Evolutionary conservation across 64 coral and sea anemone species (phyloP).

Genomic region (Cladopsammia gracilis): DNA sequence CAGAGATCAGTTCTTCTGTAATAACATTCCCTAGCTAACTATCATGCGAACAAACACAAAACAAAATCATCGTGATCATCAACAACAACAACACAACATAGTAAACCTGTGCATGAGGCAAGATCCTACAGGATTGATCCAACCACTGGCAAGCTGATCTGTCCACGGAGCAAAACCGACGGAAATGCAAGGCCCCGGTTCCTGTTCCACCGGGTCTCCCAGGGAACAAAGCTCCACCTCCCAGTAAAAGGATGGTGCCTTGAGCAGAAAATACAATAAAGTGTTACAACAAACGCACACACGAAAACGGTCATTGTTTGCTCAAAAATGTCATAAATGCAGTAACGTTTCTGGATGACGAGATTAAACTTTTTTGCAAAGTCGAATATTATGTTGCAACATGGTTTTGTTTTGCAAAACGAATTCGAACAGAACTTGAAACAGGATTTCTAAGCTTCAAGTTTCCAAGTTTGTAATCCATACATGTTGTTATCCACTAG

Average conservation of each 20-base stretch:
- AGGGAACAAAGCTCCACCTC: constrained; percentile 83
- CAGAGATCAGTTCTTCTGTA: no score
- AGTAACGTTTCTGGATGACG: no score
- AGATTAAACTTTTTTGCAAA: no score
- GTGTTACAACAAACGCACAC: not conserved
- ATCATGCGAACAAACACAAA: not conserved
- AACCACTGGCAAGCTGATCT: constrained; percentile 56
- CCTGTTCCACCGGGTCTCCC: constrained; percentile 41
- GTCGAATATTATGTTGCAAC: no score
- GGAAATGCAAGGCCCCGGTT: constrained; percentile 62
- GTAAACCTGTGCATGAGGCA: constrained; percentile 86
- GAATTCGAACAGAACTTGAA: no score
- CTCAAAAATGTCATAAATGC: not conserved
- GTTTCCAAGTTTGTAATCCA: no score
- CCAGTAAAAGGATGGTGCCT: constrained; percentile 97
- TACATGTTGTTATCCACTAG: no score
- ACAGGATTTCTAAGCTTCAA: no score
- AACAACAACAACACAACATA: not conserved
- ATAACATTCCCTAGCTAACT: no score
- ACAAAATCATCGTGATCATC: not conserved
- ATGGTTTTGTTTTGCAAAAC: no score
- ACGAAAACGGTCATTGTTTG: not conserved
- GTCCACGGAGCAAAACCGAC: constrained; percentile 79
- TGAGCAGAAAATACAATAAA: not conserved
- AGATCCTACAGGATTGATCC: constrained; percentile 80